Base-by-base conservation (phyloP, 2,113 vertebrate genomes). In the Campylomormyrus tamandua region DNA sequence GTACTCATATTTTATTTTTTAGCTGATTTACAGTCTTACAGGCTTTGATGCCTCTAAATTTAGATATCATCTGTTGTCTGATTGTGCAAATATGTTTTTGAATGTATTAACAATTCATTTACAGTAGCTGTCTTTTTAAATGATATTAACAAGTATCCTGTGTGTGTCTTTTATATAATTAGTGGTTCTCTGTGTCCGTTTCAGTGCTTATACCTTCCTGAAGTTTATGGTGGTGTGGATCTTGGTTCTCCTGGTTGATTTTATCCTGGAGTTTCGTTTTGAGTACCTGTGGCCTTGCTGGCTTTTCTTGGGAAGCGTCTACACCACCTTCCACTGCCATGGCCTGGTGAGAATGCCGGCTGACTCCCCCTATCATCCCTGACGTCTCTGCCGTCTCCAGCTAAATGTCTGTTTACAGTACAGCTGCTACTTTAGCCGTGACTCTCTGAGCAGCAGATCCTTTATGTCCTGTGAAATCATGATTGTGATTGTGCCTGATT, bases 251-350 rank as follows among this genome's bases (percentile, higher is more conserved):
- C 92, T 97, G 94, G 96, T 95, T 19, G 96, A 97, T 91, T 97
- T 97, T 91, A 93, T 96, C 85, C 93, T 97, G 21, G 96, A 96
- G 89, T 96, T 97, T 91, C 94, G 96, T 88, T 93, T 96, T 94
- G 96, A 97, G 91, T 97, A 97, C 87, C 91, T 97, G 92, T 97
- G 96, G 96, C 96, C 96, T 0, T 96, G 96, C 91, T 97, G 96
- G 96, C 95, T 97, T 53, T 97, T 97, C 91, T 94, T 96, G 21
- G 95, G 96, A 35, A 96, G 96, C 0, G 96, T 96, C 2, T 97
- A 96, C 94, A 96, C 95, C 88, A 96, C 96, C n/a, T 97, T 96
- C 92, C 96, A 96, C 93, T 96, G 95, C 93, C 96, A 97, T 24
- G 96, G 96, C 49, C 94, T 96, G 96, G 96, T 97, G 93, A 94